Evolutionary conservation across 2,888 invertebrate species (phyloP), one percentile per base, ranked within the genome.

Genomic region (Mimumesa dahlbomi): DNA sequence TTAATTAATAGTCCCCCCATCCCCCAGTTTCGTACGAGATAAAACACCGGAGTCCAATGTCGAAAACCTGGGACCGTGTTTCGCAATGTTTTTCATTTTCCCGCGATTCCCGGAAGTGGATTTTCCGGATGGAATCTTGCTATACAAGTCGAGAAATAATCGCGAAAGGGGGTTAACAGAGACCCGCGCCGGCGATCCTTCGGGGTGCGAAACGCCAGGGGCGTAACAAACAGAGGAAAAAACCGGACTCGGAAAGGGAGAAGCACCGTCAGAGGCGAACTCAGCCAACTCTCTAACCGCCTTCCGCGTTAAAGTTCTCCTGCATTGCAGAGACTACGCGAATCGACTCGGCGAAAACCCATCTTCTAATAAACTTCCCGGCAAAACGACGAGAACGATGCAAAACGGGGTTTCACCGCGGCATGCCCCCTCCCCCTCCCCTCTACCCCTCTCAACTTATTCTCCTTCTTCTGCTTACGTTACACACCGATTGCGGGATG

Each of bases 331-430:
- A 31, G 62, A 62, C 54, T 52, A 53, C 56, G 43, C 57, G 65
- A 58, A 58, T 56, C 57, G 56, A 56, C 58, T 61, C 67, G 18
- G 25, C 46, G 45, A 66, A 63, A 75, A 65, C 53, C 61, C 68
- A 71, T 75, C 75, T 74, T 71, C 67, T 71, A 73, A 79, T 78
- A 82, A 79, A 82, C 69, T 82, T 78, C 43, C 38, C 36, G 50
- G 56, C 67, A 61, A 72, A 77, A 65, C 68, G 62, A 59, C 50
- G 61, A 50, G 63, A 34, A 45, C 45, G 50, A 68, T 54, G 78
- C 62, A 53, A 66, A 77, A 70, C 65, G 34, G 50, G 42, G 48
- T 40, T 67, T 64, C 45, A 21, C 4, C 56, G 13, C 6, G n/a
- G n/a, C n/a, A n/a, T n/a, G n/a, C n/a, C n/a, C n/a, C n/a, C n/a